These are phyloP conservation scores for Hystrix brachyura DNA, from an alignment of 2,113 vertebrate species.

Conservation along the genomic window DNA sequence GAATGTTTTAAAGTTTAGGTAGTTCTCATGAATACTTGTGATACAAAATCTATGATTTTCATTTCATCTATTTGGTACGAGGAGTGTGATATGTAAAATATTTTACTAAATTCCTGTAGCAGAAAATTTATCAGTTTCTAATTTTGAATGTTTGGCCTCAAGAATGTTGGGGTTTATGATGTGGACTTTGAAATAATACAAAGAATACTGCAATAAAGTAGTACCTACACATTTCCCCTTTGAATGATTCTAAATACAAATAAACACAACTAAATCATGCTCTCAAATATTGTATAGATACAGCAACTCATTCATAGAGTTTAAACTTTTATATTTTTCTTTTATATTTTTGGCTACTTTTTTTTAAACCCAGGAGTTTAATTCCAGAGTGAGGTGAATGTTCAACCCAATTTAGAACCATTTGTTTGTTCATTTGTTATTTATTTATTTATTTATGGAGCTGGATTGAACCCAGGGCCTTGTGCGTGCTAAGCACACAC, in stretches of 20 bases:
- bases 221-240: not conserved
- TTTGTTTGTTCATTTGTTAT: not conserved
- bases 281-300: not conserved
- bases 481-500: not conserved
- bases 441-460: not conserved
- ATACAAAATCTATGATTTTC: not conserved
- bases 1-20: constrained; percentile 31
- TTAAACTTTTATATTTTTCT: constrained; percentile 23
- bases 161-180: constrained; percentile 25
- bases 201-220: not conserved
- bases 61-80: not conserved
- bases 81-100: not conserved
- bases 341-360: not conserved
- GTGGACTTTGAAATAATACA: constrained; percentile 29
- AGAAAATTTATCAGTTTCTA: not conserved
- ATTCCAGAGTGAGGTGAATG: not conserved
- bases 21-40: not conserved
- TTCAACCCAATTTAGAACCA: not conserved
- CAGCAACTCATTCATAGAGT: not conserved
- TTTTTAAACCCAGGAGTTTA: constrained; percentile 13
- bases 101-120: constrained; percentile 20
- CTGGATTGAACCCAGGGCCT: not conserved
- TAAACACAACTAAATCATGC: constrained; percentile 22
- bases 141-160: not conserved
- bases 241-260: constrained; percentile 38